Conservation (phyloP, 2,113 vertebrate genomes). For the Paratilapia polleni region DNA sequence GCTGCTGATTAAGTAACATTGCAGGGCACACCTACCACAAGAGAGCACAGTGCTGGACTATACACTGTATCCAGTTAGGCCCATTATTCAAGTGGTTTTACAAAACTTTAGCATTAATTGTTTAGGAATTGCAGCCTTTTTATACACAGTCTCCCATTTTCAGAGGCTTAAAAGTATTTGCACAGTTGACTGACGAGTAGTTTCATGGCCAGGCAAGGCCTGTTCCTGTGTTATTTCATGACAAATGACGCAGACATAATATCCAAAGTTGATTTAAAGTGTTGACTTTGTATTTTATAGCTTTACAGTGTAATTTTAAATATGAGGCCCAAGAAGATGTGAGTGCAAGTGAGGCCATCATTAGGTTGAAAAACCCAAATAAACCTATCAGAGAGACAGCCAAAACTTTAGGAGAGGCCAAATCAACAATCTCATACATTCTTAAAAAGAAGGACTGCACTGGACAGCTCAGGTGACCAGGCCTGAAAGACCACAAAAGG, state of each 20-base stretch:
- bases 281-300: too few species aligned
- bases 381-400: too few species aligned
- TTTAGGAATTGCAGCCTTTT: neutral
- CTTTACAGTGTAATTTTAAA: too few species aligned
- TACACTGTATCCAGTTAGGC: neutral
- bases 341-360: too few species aligned
- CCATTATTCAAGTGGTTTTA: neutral
- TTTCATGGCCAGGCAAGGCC: too few species aligned
- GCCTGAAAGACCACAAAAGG: neutral
- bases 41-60: neutral
- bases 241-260: neutral
- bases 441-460: too few species aligned
- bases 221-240: neutral
- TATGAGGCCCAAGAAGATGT: too few species aligned
- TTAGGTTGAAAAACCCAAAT: too few species aligned
- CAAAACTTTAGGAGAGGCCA: too few species aligned
- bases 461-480: neutral
- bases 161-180: neutral
- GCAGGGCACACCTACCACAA: neutral
- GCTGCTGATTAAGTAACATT: neutral
- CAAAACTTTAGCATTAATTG: neutral
- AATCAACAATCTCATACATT: too few species aligned
- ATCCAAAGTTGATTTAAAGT: neutral
- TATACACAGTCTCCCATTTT: too few species aligned
- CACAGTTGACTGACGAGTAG: neutral